These are phyloP conservation scores for Cassiopea xamachana DNA, from an alignment of 30 jellyfish, hydroid and myxozoan species.

Conservation along the genomic window DNA sequence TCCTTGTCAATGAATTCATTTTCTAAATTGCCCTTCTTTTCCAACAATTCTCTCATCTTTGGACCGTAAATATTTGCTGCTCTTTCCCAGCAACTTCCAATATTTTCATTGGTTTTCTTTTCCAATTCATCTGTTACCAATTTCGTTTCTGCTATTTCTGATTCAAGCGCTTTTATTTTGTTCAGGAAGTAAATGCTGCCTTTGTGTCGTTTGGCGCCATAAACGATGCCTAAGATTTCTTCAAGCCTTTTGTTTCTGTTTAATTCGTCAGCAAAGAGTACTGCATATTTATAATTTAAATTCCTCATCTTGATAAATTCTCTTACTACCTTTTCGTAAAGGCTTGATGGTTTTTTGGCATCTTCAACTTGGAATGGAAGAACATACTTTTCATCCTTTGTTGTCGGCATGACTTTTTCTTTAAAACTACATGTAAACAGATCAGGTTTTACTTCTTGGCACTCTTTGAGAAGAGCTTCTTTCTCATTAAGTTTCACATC, in stretches of 20 bases:
- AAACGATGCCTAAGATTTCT: constrained; percentile 10
- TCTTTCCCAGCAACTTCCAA: constrained; percentile 39
- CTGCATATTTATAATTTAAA: background rate
- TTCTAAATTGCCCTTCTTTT: constrained; percentile 44
- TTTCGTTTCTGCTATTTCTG: background rate
- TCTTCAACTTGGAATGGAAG: constrained; percentile 53
- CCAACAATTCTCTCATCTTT: constrained; percentile 37
- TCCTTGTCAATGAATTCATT: constrained; percentile 56
- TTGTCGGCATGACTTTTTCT: background rate
- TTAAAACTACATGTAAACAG: background rate
- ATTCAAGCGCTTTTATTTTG: constrained; percentile 28
- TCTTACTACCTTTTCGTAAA: constrained; percentile 39
- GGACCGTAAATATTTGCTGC: constrained; percentile 56
- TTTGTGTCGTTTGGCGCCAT: background rate
- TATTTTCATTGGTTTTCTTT: background rate
- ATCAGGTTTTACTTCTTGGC: constrained; percentile 32
- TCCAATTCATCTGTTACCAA: constrained; percentile 9
- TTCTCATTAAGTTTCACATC: constrained; percentile 47
- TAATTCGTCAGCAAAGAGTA: constrained; percentile 9
- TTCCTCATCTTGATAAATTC: constrained; percentile 20
- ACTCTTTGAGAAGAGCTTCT: constrained; percentile 46
- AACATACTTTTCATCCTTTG: background rate
- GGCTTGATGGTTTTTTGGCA: constrained; percentile 44
- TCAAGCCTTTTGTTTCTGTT: background rate
- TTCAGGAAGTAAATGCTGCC: constrained; percentile 38